Evolutionary conservation across 2,113 vertebrate species (phyloP).

Genomic region (Helogale parvula): DNA sequence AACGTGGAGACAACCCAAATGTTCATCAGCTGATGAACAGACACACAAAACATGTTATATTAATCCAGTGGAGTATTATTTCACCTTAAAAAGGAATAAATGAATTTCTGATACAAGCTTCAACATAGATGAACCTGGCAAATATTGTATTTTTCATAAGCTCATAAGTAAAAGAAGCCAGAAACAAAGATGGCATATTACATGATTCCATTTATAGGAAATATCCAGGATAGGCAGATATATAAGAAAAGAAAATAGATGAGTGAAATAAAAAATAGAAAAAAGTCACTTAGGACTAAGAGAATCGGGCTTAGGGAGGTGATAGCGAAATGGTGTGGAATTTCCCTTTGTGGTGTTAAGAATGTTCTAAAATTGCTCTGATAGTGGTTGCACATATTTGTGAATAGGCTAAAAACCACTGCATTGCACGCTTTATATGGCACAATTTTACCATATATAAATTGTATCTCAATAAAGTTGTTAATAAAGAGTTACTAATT

Average conservation of each 20-base stretch:
- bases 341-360: neutral
- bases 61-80: neutral
- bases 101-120: neutral
- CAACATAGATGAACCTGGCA: neutral
- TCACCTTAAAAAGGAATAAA: neutral
- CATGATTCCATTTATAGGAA: neutral
- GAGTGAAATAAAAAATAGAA: neutral
- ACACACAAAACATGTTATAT: neutral
- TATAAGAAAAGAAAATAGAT: neutral
- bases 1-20: neutral
- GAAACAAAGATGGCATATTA: neutral
- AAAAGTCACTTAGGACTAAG: neutral
- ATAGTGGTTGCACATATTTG: neutral
- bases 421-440: neutral
- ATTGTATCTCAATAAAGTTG: neutral
- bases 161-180: neutral
- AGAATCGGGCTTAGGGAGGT: no score
- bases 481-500: neutral
- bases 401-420: neutral
- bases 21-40: neutral
- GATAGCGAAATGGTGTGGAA: neutral
- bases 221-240: neutral
- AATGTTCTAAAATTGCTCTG: neutral
- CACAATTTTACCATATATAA: neutral
- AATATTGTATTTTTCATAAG: neutral